Evolutionary conservation across 2,113 vertebrate species (phyloP).

Genomic region (Mastomys natalensis): DNA sequence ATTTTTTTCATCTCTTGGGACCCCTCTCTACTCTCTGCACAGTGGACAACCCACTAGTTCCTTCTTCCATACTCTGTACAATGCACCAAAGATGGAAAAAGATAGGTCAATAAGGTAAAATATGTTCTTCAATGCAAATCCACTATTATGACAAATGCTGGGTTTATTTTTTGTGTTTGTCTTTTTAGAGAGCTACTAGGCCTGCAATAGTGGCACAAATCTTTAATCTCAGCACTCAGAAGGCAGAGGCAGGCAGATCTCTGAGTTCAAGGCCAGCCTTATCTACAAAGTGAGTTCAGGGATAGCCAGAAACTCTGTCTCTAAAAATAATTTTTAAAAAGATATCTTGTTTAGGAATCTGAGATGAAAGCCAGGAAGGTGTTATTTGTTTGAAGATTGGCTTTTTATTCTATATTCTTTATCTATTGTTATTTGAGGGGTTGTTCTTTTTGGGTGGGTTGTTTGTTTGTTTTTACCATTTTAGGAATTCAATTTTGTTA

Average conservation of each 20-base stretch:
- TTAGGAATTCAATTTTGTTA: slow-evolving; percentile 37
- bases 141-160: background rate
- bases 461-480: background rate
- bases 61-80: slow-evolving; percentile 6
- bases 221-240: too few species aligned
- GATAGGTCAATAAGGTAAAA: background rate
- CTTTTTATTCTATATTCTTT: background rate
- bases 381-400: background rate
- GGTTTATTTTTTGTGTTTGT: background rate
- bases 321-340: too few species aligned
- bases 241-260: too few species aligned
- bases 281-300: too few species aligned
- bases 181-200: background rate
- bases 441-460: too few species aligned
- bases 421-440: background rate
- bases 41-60: background rate
- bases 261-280: too few species aligned
- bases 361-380: background rate
- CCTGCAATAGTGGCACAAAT: too few species aligned
- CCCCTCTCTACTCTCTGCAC: background rate
- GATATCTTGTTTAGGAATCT: background rate
- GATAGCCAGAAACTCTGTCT: too few species aligned
- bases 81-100: background rate
- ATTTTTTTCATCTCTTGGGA: background rate
- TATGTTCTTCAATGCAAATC: background rate